Evolutionary conservation across 2,888 invertebrate genomes (phyloP), one percentile per base, ranked within the genome.

Genomic region (Acanthococcus lagerstroemiae): DNA sequence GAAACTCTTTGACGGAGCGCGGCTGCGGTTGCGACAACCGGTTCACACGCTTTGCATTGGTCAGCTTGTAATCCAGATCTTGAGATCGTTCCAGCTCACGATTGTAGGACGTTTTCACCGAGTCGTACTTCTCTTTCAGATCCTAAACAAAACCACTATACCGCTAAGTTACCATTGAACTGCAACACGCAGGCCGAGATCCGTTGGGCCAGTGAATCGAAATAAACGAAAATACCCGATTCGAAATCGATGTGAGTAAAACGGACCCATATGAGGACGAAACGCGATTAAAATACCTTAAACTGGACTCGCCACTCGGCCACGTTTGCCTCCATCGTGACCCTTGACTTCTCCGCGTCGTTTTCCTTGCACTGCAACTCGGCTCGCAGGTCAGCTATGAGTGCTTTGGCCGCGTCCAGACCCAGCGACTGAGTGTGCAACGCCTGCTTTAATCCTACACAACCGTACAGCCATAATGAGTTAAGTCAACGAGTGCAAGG

Each of bases 321-420:
- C n/a, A n/a, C n/a, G n/a, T n/a, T n/a, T n/a, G n/a, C n/a, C n/a
- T n/a, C n/a, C n/a, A n/a, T n/a, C n/a, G n/a, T n/a, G n/a, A n/a
- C 81, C 72, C 86, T 85, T 70, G 83, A 82, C 63, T 83, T 80
- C 0, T 81, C 77, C 65, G 83, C 78, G 55, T 80, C 77, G 55
- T 79, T 79, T 67, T 86, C 86, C 68, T 81, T 81, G 68, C 81
- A 80, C 3, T 75, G 74, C 45, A 84, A 74, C 60, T 78, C 78
- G 48, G 76, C 76, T 72, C 85, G 86, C 69, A 85, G 74, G 72
- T 86, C 85, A 7, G 73, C 73, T 27, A 84, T 75, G 70, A 82
- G 80, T 66, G 78, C 77, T 69, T 78, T 78, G 15, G 79, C 75
- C 48, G 80, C 81, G 70, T 86, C 86, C 26, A 82, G 75, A 61